A percentile compares a stretch with the other conserved stretches of the same genome.
Conservation (phyloP, 2,888 invertebrate genomes). For the Leuctra nigra region DNA sequence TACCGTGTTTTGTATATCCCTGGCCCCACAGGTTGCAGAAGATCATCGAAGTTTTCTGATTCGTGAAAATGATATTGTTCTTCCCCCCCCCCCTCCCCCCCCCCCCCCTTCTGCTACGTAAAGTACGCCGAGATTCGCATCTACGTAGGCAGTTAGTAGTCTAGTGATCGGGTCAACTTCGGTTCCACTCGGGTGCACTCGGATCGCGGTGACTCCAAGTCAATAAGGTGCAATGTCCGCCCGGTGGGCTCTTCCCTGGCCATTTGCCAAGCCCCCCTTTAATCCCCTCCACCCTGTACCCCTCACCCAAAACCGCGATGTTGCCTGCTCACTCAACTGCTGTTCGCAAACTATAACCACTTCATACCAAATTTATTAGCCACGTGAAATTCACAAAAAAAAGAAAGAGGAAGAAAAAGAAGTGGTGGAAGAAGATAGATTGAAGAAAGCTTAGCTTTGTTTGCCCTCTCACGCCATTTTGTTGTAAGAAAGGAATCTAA, state of each 20-base stretch:
- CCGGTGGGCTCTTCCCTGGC: constrained; percentile 37
- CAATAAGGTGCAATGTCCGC: constrained; percentile 47
- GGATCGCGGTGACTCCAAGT: constrained; percentile 38
- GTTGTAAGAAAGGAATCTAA: constrained; percentile 11
- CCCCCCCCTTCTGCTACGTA: too few species aligned
- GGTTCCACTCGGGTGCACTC: constrained; percentile 24
- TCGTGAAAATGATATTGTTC: constrained; percentile 12
- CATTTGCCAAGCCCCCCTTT: constrained; percentile 36
- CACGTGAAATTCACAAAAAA: too few species aligned
- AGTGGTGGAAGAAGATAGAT: too few species aligned
- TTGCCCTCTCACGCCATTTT: constrained; percentile 10
- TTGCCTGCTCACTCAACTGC: constrained; percentile 24
- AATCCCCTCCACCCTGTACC: constrained; percentile 51
- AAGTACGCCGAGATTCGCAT: too few species aligned
- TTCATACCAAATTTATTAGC: constrained; percentile 25
- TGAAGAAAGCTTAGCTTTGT: constrained; percentile 6
- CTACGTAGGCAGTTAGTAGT: too few species aligned
- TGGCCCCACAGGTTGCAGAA: constrained; percentile 1
- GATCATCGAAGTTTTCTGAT: constrained; percentile 8
- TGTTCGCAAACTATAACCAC: constrained; percentile 21
- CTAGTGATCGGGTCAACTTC: constrained; percentile 24
- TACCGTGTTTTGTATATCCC: neutral
- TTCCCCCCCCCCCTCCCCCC: too few species aligned
- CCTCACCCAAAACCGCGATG: constrained; percentile 41
- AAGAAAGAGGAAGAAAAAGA: too few species aligned